Base-by-base conservation (phyloP, 92 coral and sea anemone genomes). In the Heteractis magnifica region DNA sequence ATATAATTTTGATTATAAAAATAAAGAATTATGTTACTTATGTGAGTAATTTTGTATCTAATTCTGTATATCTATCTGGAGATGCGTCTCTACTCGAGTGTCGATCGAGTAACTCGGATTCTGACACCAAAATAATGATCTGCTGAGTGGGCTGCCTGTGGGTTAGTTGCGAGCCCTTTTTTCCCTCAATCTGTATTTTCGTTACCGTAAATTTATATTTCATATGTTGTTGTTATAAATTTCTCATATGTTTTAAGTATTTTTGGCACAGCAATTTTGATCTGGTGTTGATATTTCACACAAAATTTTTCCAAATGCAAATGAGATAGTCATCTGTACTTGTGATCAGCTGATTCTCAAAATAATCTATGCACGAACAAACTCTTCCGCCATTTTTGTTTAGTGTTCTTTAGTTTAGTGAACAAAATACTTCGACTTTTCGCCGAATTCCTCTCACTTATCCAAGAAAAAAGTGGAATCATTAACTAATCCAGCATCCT, bases 351-450 rank as follows among this genome's bases (percentile, higher is more conserved):
- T 81, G 84, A n/a, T 65, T 81, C 73, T 19, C 65, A 26, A 53
- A 71, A 49, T 59, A 51, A 81, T 8, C 8, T 26, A 81, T 70
- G 84, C 84, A 48, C 77, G 52, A 75, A 21, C 51, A 7, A 5
- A 4, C 84, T 18, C 77, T 68, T 68, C 84, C 84, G 84, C 84
- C 84, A 81, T 81, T 68, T 34, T 81, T 81, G 84, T 81, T 81
- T 71, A 68, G 84, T 49, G 52, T 49, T 53, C 73, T 68, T 68
- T 68, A 23, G 71, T 19, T 78, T 60, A 51, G 58, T 62, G 12
- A 71, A 26, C 62, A 41, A 68, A 51, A 52, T 10, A 50, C 77
- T 62, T 12, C 41, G 10, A 15, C 21, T 49, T 49, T 74, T 49
- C 78, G 23, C 15, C 58, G 62, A 76, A 21, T 68, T 68, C 23